Evolutionary conservation across 1,140 invertebrate species (phyloP), one percentile per base, ranked within the genome.

Genomic region (Hydropsyche tenuis): DNA sequence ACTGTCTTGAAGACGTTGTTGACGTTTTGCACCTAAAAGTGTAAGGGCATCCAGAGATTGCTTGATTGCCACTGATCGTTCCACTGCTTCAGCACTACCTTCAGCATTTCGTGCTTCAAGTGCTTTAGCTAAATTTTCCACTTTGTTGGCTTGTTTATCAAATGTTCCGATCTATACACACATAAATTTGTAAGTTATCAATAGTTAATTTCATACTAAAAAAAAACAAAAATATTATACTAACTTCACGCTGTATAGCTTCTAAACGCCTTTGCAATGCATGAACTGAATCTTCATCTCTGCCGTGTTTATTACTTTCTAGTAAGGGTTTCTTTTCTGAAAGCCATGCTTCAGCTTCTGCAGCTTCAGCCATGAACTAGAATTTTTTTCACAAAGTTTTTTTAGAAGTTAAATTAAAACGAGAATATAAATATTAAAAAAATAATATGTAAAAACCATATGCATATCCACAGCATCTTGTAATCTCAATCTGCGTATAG

Each of bases 331-430:
- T 86, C 78, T 94, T 93, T 78, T 96, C 95, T 46, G 88, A 86
- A 73, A 97, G 90, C 95, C 95, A 97, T 42, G 90, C 89, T 77
- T 94, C 92, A 14, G 93, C 93, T 85, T 98, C 95, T 42, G 89
- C 87, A 23, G 92, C 92, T 85, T 97, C 95, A 11, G 93, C 89
- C 78, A 94, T 93, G 81, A 95, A 96, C 88, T 93, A 79, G 11
- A 82, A 82, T 37, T 37, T 37, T n/a, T n/a, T n/a, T n/a, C n/a
- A n/a, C n/a, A n/a, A n/a, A n/a, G n/a, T 37, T 37, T 37, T 37
- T 4, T 37, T 37, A 37, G 3, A 9, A 37, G 3, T 37, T 37
- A 4, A 9, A 37, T 37, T 37, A 37, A 4, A 9, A 4, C 3
- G 3, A 37, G 3, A 9, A 37, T 37, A 4, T 4, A 37, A 37